phyloP scores from a whole-genome alignment of 2,888 invertebrate species.

The Drosophila differens region DNA sequence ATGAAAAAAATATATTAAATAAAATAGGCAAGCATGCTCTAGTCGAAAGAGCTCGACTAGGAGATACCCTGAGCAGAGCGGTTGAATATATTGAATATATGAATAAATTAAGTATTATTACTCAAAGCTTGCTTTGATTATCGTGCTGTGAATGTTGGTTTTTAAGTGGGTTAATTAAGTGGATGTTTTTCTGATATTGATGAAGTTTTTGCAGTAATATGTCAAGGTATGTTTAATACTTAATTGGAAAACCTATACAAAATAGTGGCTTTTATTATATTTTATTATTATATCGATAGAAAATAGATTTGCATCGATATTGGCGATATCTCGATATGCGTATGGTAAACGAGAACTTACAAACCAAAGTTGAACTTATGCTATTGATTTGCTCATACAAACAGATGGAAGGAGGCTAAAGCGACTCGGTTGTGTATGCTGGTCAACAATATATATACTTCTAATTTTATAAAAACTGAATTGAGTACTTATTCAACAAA shows the following conservation, averaged over 20 bases:
- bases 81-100: not conserved
- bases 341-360: not conserved
- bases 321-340: not conserved
- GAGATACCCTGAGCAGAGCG: not conserved
- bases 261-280: not conserved
- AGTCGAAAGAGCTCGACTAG: not conserved
- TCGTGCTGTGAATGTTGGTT: not conserved
- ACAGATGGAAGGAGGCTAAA: not conserved
- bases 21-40: not conserved
- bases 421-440: not conserved
- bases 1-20: not conserved
- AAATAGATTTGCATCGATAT: not conserved
- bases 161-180: not conserved
- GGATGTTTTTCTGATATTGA: not conserved
- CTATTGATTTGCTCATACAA: not conserved
- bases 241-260: not conserved
- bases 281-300: not conserved
- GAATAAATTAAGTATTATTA: too few species aligned
- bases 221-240: not conserved
- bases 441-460: not conserved
- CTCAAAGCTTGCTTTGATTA: not conserved
- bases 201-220: not conserved
- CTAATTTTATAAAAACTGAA: too few species aligned
- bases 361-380: not conserved
- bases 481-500: slow-evolving; percentile 28